These are phyloP conservation scores for Trachelus tabidus DNA, from an alignment of 2,888 invertebrate genomes.

Conservation along the genomic window DNA sequence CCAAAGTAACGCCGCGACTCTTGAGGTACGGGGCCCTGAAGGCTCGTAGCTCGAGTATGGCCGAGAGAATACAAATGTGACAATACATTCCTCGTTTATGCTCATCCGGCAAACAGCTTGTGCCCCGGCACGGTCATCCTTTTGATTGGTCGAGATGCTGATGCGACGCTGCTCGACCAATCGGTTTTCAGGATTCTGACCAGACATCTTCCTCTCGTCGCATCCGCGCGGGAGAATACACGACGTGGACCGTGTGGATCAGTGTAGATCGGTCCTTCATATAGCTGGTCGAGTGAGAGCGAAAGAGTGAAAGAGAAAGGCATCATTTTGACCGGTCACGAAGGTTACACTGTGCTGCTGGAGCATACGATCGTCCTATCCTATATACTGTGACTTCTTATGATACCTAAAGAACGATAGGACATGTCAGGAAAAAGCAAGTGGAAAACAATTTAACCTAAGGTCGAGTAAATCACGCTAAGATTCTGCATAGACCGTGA, in stretches of 20 bases:
- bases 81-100: neutral
- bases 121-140: neutral
- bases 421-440: neutral
- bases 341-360: neutral
- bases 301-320: neutral
- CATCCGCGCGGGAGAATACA: neutral
- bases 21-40: constrained; percentile 4
- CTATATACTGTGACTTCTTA: neutral
- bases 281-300: neutral
- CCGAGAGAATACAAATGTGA: constrained; percentile 4
- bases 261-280: neutral
- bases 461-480: neutral
- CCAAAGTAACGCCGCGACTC: neutral
- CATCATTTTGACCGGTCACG: neutral
- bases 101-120: neutral
- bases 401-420: neutral
- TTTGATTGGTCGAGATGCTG: constrained; percentile 1
- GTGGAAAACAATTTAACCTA: neutral
- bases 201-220: neutral
- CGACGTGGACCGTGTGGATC: neutral
- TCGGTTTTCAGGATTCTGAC: neutral
- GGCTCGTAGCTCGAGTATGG: constrained; percentile 10
- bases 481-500: no score
- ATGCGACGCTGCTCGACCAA: constrained; percentile 7
- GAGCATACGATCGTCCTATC: neutral